Conservation (phyloP, 2,113 vertebrate genomes). For the Isichthys henryi region DNA sequence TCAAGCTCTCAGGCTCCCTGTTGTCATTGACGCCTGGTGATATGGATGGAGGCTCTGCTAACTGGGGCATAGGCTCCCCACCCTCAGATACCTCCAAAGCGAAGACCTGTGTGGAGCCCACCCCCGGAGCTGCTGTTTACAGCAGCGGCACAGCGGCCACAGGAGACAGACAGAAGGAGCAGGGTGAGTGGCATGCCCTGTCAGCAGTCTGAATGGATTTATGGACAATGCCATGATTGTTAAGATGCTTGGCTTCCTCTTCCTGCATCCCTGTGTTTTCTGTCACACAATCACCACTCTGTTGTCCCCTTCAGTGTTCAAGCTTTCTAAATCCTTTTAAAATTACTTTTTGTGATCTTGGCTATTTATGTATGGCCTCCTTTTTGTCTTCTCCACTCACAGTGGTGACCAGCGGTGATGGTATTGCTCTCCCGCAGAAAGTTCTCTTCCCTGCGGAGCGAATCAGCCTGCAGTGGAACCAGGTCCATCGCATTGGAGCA, state of each 20-base stretch:
- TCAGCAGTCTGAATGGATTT: background rate
- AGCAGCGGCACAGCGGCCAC: constrained; percentile 60
- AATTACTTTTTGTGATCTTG: background rate
- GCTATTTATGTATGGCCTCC: background rate
- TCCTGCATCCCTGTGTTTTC: background rate
- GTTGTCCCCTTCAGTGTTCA: background rate
- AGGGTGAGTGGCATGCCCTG: constrained; percentile 53
- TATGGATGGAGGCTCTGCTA: constrained; percentile 79
- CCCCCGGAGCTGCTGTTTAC: constrained; percentile 77
- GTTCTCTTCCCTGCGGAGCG: constrained; percentile 88
- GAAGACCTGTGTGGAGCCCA: constrained; percentile 73
- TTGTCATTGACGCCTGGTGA: constrained; percentile 73
- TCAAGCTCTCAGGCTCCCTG: constrained; percentile 67
- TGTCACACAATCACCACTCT: background rate
- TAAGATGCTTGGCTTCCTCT: background rate
- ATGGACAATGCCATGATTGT: background rate
- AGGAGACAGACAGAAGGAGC: constrained; percentile 77
- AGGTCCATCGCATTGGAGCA: constrained; percentile 79
- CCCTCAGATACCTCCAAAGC: constrained; percentile 68
- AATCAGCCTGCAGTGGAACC: constrained; percentile 84
- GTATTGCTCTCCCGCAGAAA: constrained; percentile 81
- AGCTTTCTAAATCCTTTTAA: background rate
- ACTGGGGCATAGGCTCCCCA: constrained; percentile 71
- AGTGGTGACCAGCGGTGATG: constrained; percentile 72
- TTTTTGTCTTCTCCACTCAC: constrained; percentile 23